Evolutionary conservation across 2,797 vertebrate species (phyloP).

Genomic region (Enteromius thamalakanensis): DNA sequence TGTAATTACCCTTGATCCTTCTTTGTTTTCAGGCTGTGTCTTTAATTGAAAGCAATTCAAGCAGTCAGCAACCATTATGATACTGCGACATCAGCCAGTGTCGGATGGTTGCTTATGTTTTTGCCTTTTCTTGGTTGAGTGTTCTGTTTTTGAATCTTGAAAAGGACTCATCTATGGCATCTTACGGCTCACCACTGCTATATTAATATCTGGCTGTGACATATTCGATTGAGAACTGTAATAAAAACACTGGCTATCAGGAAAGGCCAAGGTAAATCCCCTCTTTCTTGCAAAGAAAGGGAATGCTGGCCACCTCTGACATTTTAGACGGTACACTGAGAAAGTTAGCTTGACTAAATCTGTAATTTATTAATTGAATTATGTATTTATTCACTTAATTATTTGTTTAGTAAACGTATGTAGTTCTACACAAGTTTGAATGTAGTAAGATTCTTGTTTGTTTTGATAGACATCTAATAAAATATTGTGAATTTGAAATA

Average conservation of each 20-base stretch:
- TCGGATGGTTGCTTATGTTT: constrained; percentile 28
- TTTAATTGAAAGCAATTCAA: constrained; percentile 57
- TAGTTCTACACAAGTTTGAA: background rate
- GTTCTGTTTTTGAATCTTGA: constrained; percentile 49
- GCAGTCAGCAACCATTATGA: constrained; percentile 54
- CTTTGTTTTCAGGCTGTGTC: constrained; percentile 40
- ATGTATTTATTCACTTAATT: background rate
- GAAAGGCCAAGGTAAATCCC: background rate
- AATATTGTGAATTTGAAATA: too few species aligned
- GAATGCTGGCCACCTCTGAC: background rate
- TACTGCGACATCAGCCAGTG: constrained; percentile 30
- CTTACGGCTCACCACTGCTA: constrained; percentile 7
- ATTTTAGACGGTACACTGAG: background rate
- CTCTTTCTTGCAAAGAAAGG: background rate
- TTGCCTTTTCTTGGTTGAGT: constrained; percentile 29
- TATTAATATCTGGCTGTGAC: constrained; percentile 32
- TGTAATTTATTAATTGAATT: background rate
- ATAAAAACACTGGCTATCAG: constrained; percentile 29
- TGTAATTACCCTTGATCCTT: constrained; percentile 53
- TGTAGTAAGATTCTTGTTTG: background rate
- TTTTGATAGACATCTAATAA: background rate
- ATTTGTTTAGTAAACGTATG: background rate
- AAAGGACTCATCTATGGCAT: constrained; percentile 30
- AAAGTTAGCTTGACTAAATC: background rate
- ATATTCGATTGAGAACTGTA: constrained; percentile 2